These are phyloP conservation scores for Heliconius cydno DNA, from an alignment of 2,888 invertebrate species.

Conservation along the genomic window DNA sequence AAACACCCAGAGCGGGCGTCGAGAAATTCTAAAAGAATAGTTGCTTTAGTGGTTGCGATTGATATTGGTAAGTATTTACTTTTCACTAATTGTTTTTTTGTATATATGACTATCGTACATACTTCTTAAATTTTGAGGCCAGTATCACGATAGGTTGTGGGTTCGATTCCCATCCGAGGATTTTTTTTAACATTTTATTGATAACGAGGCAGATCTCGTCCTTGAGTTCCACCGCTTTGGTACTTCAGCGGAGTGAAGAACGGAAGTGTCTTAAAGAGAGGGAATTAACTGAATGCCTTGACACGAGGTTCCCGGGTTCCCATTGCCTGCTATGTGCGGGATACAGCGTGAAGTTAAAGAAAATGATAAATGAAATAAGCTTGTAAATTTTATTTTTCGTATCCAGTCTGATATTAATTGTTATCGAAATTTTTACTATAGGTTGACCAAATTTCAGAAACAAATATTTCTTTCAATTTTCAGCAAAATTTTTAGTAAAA, in stretches of 20 bases:
- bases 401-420: too few species aligned
- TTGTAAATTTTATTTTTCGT: too few species aligned
- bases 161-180: too few species aligned
- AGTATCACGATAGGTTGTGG: too few species aligned
- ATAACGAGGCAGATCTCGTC: not conserved
- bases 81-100: not conserved
- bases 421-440: too few species aligned
- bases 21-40: conserved; percentile 32
- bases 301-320: too few species aligned
- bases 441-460: too few species aligned
- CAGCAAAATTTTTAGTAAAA: conserved; percentile 24
- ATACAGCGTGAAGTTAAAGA: too few species aligned
- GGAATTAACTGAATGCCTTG: too few species aligned
- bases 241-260: not conserved
- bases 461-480: not conserved
- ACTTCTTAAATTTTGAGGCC: not conserved
- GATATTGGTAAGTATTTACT: conserved; percentile 33
- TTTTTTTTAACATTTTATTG: not conserved
- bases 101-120: not conserved
- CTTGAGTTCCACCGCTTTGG: not conserved
- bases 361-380: too few species aligned
- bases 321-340: too few species aligned
- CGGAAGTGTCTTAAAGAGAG: not conserved
- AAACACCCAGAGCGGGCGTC: conserved; percentile 28
- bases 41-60: conserved; percentile 12